Base-by-base conservation (phyloP, 1,140 invertebrate genomes). In the Dolichoris vasculosae region DNA sequence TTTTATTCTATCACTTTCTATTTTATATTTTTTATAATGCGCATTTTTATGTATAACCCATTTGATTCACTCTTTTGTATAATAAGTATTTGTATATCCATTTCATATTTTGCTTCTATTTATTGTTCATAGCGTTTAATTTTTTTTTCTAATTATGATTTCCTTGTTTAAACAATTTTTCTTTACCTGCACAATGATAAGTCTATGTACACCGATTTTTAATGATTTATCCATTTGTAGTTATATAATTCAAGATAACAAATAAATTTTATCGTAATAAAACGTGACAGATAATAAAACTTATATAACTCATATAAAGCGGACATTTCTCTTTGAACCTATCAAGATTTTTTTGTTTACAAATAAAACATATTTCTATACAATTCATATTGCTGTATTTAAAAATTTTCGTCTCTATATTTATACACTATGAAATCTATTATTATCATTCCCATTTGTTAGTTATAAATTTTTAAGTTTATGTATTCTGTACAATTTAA, bases 221-320 rank as follows among this genome's bases (percentile, higher is more conserved):
- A 76, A 76, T 73, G n/a, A 69, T 35, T 59, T 59, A n/a, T 32
- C 43, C 23, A 82, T 82, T 63, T 38, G 11, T 20, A 51, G 46
- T 38, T 71, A 71, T 71, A 30, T 13, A 46, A 64, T 82, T 82
- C 83, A 75, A 81, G 85, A 89, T 88, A 89, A 86, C 86, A 88
- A 87, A 90, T 91, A 90, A 92, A 92, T 88, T 88, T 89, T 87
- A 89, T 90, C 88, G 84, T 32, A 43, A 73, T 15, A 9, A 15
- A 69, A 40, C 69, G 73, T 26, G 64, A 51, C 64, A 64, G 30
- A 35, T 64, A 38, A 63, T 63, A 55, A 32, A 8, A 17, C 9
- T 9, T 67, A 13, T 11, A 35, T 0, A 40, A 69, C 32, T 69
- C 20, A 38, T 30, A 20, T 38, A 69, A 69, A 69, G 8, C 15